Evolutionary conservation across 2,113 vertebrate genomes (phyloP).

Genomic region (Cololabis saira): DNA sequence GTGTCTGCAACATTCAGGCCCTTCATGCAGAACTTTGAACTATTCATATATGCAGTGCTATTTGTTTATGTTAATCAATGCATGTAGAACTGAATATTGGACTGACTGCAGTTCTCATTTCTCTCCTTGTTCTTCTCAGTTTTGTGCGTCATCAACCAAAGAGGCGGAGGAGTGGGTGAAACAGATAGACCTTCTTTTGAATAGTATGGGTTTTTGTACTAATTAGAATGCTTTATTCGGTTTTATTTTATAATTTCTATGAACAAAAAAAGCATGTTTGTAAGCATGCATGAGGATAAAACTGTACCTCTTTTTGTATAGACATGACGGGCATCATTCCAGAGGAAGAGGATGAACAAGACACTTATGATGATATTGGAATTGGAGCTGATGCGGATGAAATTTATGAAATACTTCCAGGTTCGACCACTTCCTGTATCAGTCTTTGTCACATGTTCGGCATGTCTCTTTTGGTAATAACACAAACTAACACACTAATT

Average conservation of each 20-base stretch:
- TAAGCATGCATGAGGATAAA: neutral
- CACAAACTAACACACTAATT: neutral
- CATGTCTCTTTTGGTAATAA: neutral
- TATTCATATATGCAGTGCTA: conserved; percentile 66
- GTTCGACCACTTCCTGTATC: conserved; percentile 63
- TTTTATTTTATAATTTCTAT: no score
- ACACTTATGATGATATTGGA: conserved; percentile 88
- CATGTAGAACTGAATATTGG: conserved; percentile 51
- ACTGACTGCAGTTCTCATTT: conserved; percentile 54
- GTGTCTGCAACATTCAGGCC: conserved; percentile 48
- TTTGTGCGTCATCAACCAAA: conserved; percentile 89
- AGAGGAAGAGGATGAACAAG: conserved; percentile 83
- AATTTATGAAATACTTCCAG: conserved; percentile 92
- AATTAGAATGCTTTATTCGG: neutral
- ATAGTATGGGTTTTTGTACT: conserved; percentile 81
- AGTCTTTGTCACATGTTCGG: neutral
- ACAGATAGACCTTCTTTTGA: conserved; percentile 90
- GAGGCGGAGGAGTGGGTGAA: conserved; percentile 97
- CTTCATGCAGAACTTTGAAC: conserved; percentile 61
- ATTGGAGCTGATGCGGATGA: neutral
- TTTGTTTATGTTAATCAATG: conserved; percentile 74
- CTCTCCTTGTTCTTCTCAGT: conserved; percentile 79
- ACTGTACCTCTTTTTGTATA: conserved; percentile 43
- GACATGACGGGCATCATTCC: conserved; percentile 84
- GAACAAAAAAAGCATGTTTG: no score